A percentile compares a stretch with the other conserved stretches of the same genome.
Evolutionary conservation across 2,113 vertebrate species (phyloP).

Genomic region (Lathamus discolor): DNA sequence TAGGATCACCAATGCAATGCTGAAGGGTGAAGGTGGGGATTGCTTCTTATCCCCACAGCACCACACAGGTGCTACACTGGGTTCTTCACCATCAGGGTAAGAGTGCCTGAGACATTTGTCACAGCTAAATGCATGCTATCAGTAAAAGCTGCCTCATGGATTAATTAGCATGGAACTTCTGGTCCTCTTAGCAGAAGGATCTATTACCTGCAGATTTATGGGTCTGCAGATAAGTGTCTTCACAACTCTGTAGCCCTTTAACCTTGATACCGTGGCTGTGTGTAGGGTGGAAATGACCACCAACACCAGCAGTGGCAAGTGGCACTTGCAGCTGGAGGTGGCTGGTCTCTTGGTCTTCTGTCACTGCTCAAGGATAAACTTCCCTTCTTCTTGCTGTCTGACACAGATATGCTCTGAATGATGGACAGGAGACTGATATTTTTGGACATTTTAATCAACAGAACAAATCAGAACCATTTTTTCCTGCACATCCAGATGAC

Average conservation of each 20-base stretch:
- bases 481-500: background rate
- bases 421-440: background rate
- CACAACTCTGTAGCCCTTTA: background rate
- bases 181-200: background rate
- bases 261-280: background rate
- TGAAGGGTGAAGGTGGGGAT: background rate
- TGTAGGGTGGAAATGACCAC: background rate
- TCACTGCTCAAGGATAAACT: background rate
- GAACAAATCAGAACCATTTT: constrained; percentile 20
- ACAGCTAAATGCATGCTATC: background rate
- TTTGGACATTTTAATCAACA: constrained; percentile 21
- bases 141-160: background rate
- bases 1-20: fast-evolving
- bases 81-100: background rate
- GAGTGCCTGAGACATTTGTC: background rate
- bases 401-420: background rate
- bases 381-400: background rate
- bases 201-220: background rate
- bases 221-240: background rate
- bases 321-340: background rate
- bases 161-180: background rate
- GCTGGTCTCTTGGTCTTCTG: background rate
- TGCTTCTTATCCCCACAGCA: background rate
- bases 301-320: background rate
- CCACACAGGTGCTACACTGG: background rate